Evolutionary conservation across 2,113 vertebrate species (phyloP).

Genomic region (Lates calcarifer): DNA sequence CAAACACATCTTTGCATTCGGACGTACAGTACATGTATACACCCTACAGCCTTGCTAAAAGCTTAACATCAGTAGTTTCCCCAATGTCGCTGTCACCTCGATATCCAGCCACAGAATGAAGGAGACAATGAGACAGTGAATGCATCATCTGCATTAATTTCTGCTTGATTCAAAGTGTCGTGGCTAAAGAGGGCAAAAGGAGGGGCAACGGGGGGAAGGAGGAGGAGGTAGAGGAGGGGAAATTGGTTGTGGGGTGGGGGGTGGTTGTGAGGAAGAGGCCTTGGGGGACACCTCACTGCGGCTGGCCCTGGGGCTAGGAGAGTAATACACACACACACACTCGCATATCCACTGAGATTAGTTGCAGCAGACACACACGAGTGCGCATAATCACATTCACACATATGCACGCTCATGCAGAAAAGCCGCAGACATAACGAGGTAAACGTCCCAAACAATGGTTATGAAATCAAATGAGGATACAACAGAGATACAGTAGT

Average conservation of each 20-base stretch:
- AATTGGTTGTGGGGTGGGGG: slow-evolving; percentile 7
- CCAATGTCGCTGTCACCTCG: slow-evolving; percentile 59
- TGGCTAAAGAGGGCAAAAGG: slow-evolving; percentile 80
- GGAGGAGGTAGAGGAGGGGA: slow-evolving; percentile 17
- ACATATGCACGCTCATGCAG: slow-evolving; percentile 73
- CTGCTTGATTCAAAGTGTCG: slow-evolving; percentile 77
- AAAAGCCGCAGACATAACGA: slow-evolving; percentile 70
- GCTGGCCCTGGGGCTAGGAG: slow-evolving; percentile 53
- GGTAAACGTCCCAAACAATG: slow-evolving; percentile 62
- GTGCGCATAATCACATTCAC: slow-evolving; percentile 62
- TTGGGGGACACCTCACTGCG: slow-evolving; percentile 50
- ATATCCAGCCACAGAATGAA: slow-evolving; percentile 58
- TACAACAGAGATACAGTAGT: not conserved
- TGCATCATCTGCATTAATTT: slow-evolving; percentile 79
- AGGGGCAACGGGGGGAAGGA: slow-evolving; percentile 49
- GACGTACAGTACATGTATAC: slow-evolving; percentile 48
- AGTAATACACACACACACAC: slow-evolving; percentile 51
- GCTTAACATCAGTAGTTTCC: slow-evolving; percentile 58
- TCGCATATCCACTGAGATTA: slow-evolving; percentile 63
- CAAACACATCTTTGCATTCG: slow-evolving; percentile 25
- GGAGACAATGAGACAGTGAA: slow-evolving; percentile 74
- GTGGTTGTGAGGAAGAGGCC: slow-evolving; percentile 36
- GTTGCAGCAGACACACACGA: slow-evolving; percentile 61
- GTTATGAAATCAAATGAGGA: slow-evolving; percentile 51
- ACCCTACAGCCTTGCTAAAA: slow-evolving; percentile 61